Percentiles rank a stretch among this genome's conserved stretches.
phyloP scores from a whole-genome alignment of 2,113 vertebrate genomes.

The Eulemur macaco region DNA sequence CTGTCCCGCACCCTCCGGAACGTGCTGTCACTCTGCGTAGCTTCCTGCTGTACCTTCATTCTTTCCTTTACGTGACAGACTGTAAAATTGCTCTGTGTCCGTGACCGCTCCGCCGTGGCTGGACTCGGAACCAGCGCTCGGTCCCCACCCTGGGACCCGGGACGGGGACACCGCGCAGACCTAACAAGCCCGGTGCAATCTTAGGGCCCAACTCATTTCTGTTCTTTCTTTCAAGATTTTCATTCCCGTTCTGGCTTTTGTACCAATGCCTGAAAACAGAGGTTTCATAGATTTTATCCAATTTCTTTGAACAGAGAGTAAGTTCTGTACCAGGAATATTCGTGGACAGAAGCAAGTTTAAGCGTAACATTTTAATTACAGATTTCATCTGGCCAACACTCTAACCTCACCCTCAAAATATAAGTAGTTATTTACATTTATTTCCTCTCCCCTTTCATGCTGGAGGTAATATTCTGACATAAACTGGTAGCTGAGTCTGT shows the following conservation, averaged over 20 bases:
- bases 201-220: background rate
- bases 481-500: background rate
- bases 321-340: background rate
- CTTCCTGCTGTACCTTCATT: too few species aligned
- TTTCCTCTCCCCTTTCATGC: background rate
- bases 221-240: background rate
- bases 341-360: background rate
- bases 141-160: too few species aligned
- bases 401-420: background rate
- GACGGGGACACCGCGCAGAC: too few species aligned
- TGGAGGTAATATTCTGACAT: background rate
- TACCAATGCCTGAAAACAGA: background rate
- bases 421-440: background rate
- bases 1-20: too few species aligned
- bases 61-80: too few species aligned
- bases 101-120: too few species aligned
- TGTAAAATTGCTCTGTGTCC: too few species aligned
- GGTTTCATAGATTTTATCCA: background rate
- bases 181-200: background rate
- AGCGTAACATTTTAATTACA: background rate
- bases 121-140: too few species aligned
- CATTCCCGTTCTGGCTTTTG: background rate
- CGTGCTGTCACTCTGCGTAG: too few species aligned
- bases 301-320: background rate
- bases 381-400: background rate